Conservation (phyloP, 92 coral and sea anemone genomes). For the Ricordea florida region DNA sequence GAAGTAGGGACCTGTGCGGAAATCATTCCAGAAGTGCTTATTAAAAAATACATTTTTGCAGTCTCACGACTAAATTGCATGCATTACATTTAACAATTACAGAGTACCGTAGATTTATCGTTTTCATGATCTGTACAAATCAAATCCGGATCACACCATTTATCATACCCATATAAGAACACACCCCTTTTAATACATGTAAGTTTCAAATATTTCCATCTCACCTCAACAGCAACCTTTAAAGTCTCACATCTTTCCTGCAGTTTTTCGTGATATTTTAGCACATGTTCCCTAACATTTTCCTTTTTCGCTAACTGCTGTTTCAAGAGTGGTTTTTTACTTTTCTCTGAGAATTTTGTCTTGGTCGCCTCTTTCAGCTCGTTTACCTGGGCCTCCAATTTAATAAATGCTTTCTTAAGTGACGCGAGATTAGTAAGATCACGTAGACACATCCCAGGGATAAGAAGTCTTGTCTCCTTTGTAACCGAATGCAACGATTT, state of each 20-base stretch:
- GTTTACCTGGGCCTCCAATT: constrained; percentile 67
- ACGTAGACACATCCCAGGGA: constrained; percentile 80
- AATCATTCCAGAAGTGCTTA: no score
- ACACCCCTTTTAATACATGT: no score
- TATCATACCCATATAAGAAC: no score
- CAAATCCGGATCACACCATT: no score
- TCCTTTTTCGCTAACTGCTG: constrained; percentile 78
- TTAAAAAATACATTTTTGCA: no score
- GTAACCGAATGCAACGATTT: constrained; percentile 54
- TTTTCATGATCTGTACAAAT: no score
- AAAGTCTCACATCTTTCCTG: constrained; percentile 78
- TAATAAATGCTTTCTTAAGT: constrained; percentile 54
- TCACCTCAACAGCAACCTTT: constrained; percentile 93
- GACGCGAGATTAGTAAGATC: constrained; percentile 83
- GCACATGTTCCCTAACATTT: constrained; percentile 38
- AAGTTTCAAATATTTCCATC: no score
- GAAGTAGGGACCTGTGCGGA: no score
- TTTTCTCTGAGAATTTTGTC: constrained; percentile 72
- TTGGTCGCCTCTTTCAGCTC: constrained; percentile 64
- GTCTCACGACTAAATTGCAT: no score
- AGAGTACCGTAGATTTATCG: no score
- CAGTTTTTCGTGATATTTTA: constrained; percentile 47
- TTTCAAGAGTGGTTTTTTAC: constrained; percentile 65
- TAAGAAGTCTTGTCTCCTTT: constrained; percentile 60
- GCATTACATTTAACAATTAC: no score